Base-by-base conservation (phyloP, 2,888 invertebrate species). In the Cylloceria caligata region DNA sequence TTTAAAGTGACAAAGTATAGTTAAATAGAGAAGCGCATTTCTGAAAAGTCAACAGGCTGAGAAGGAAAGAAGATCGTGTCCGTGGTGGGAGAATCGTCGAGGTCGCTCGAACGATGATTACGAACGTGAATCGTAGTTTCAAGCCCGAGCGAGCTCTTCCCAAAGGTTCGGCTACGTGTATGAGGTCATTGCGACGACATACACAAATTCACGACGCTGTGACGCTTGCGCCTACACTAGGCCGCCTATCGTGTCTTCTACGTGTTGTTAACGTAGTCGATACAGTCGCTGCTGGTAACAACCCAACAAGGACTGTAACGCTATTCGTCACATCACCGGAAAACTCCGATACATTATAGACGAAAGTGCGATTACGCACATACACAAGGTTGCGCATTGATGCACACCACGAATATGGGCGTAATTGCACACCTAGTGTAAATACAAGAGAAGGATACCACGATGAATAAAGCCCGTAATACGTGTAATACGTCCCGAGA, bases 391-490 rank as follows among this genome's bases (percentile, higher is more conserved):
- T 49, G 55, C 24, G 55, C 19, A 49, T 21, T 3, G 5, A 7
- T 24, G 24, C 49, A 21, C 24, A 2, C 2, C 9, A 3, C 21
- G 49, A 6, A 49, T 49, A 24, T 24, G 49, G 21, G 19, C 55
- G 13, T 1, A 27, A 55, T 13, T 16, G 39, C 62, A 13, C n/a
- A 13, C 4, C n/a, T 16, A 16, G 34, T 5, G 21, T 24, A 21
- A 4, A 21, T 3, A 68, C 7, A 13, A 60, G 16, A 73, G 47
- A 73, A 67, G 60, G 79, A 72, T 72, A 68, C 45, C 36, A 80
- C 72, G 68, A 60, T 5, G 67, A 81, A 27, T 19, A 27, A 39
- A 47, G 2, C 3, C 11, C 24, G 52, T 24, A 34, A 27, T n/a
- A 27, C 3, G 0, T 0, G 4, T 16, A 9, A 34, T 34, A 34